Evolutionary conservation across 2,888 invertebrate genomes (phyloP), one percentile per base, ranked within the genome.

Genomic region (Caenorhabditis becei): DNA sequence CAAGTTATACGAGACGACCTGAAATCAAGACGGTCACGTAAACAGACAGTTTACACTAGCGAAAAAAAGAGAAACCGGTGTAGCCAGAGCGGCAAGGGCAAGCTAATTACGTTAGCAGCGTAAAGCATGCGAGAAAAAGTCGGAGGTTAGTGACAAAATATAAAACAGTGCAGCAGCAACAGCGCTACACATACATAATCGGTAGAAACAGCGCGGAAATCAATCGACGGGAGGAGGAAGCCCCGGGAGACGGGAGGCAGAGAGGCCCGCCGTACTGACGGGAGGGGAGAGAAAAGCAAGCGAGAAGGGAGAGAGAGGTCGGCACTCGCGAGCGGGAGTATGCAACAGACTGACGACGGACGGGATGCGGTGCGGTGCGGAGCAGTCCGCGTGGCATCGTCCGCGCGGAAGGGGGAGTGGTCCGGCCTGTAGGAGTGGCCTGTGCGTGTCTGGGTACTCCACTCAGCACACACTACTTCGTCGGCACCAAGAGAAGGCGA

Each of bases 101-200:
- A 41, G 24, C 41, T 32, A 41, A 41, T 35, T 24, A 24, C 7
- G 37, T 7, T n/a, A 37, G 14, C 8, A 41, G 28, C 16, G 56
- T 32, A 56, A 59, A 24, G 18, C 26, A 28, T 28, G 26, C 14
- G 47, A 10, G 18, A 28, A 47, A 62, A 8, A 59, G 24, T 23
- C 14, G n/a, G n/a, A 3, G 2, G 47, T 4, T 47, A 18, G 47
- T 47, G 47, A 47, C 47, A 47, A 59, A 47, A 62, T 62, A 47
- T 47, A 47, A 44, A 44, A 59, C 24, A 23, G 23, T 41, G 41
- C 41, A 41, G 41, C 41, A 41, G 32, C 32, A n/a, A 47, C 32
- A 51, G 47, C 32, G 47, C 63, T 35, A 35, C 20, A 62, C 18
- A 62, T 26, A 47, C 62, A 62, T 62, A 62, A 37, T 51, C 51